Conservation (phyloP, 2,113 vertebrate species). For the Rhinoderma darwinii region DNA sequence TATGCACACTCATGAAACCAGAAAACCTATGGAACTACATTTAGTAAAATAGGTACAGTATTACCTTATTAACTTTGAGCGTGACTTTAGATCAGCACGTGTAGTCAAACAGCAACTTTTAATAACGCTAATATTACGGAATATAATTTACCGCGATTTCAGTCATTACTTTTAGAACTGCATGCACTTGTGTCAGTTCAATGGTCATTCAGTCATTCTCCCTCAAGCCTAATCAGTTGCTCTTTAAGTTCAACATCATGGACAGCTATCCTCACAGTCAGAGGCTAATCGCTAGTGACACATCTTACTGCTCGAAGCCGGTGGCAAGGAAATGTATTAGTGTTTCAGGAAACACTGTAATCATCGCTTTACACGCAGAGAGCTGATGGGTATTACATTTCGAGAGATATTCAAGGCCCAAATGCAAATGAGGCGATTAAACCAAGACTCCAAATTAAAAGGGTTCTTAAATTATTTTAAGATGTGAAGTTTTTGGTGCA, state of each 20-base stretch:
- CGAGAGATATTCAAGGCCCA: background rate
- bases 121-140: background rate
- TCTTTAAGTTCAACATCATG: constrained; percentile 41
- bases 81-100: background rate
- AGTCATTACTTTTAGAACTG: background rate
- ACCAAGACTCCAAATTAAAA: background rate
- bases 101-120: background rate
- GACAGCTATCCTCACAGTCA: constrained; percentile 25
- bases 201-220: constrained; percentile 38
- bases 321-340: constrained; percentile 41
- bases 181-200: background rate
- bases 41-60: background rate
- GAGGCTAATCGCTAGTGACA: constrained; percentile 35
- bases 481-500: background rate
- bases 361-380: constrained; percentile 2
- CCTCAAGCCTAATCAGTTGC: constrained; percentile 44
- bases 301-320: constrained; percentile 40
- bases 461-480: constrained; percentile 17
- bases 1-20: too few species aligned
- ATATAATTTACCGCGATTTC: background rate
- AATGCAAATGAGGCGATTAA: background rate
- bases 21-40: background rate
- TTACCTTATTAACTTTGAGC: too few species aligned
- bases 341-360: constrained; percentile 32
- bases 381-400: constrained; percentile 45